These are phyloP conservation scores for Rhynchopsitta pachyrhyncha DNA, from an alignment of 2,113 vertebrate species.

Conservation along the genomic window DNA sequence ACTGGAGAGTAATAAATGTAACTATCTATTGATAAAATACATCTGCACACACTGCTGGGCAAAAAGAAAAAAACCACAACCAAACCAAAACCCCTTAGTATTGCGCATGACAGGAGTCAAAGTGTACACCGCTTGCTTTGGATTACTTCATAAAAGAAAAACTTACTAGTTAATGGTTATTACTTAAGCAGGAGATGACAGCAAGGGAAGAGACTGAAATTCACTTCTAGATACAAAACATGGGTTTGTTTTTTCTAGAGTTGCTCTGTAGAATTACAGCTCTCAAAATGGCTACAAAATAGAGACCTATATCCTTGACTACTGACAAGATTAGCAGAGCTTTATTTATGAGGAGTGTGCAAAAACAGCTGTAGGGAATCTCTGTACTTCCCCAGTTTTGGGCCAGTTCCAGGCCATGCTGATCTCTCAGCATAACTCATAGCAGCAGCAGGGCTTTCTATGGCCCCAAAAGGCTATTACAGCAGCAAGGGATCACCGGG, in stretches of 20 bases:
- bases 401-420: constrained; percentile 4
- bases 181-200: neutral
- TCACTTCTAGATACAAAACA: neutral
- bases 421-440: constrained; percentile 40
- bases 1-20: neutral
- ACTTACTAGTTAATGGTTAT: neutral
- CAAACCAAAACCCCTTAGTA: neutral
- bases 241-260: neutral
- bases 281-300: constrained; percentile 19
- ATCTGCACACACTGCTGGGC: neutral
- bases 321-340: constrained; percentile 3
- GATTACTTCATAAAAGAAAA: neutral
- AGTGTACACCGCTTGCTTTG: neutral
- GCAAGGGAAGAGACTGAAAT: neutral
- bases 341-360: constrained; percentile 8
- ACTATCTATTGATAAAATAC: neutral
- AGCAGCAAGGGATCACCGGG: constrained; percentile 16
- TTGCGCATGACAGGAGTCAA: neutral
- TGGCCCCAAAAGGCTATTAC: constrained; percentile 22
- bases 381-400: neutral
- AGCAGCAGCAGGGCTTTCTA: constrained; percentile 46
- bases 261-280: neutral
- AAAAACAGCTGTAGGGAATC: neutral
- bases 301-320: neutral
- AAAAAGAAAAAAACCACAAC: neutral